Evolutionary conservation across 2,797 vertebrate genomes (phyloP).

Genomic region (Catostomus latipinnis): DNA sequence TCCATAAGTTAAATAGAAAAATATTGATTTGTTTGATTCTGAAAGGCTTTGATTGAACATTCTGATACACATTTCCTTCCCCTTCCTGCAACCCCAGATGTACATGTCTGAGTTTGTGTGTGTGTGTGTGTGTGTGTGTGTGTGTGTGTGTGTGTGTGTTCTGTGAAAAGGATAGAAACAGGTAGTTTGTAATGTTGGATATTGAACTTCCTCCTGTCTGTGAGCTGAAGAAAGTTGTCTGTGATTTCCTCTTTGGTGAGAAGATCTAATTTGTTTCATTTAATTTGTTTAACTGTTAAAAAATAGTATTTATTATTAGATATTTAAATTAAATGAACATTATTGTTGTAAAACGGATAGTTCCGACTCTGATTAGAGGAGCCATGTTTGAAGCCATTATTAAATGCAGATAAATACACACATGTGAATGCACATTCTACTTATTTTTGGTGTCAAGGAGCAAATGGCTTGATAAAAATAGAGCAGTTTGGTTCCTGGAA

Average conservation of each 20-base stretch:
- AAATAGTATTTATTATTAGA: neutral
- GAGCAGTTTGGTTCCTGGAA: no score
- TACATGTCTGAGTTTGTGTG: neutral
- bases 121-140: neutral
- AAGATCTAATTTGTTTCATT: neutral
- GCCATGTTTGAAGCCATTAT: no score
- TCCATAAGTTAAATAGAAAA: neutral
- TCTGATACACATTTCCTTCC: slow-evolving; percentile 11
- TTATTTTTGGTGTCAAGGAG: no score
- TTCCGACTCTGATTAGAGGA: no score
- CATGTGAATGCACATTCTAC: no score
- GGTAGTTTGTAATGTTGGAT: neutral
- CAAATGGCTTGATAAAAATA: no score
- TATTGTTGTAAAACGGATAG: no score
- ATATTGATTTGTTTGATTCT: slow-evolving; percentile 16
- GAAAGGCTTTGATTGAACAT: slow-evolving; percentile 11
- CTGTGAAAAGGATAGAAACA: neutral
- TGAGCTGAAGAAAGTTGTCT: neutral
- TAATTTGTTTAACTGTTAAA: neutral
- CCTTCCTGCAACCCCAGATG: slow-evolving; percentile 14
- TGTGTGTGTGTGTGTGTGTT: neutral
- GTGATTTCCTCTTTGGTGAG: neutral
- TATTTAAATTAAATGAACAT: neutral
- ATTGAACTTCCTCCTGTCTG: neutral
- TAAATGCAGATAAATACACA: no score